Base-by-base conservation (phyloP, 2,888 invertebrate genomes). In the Cryptocephalus primarius region DNA sequence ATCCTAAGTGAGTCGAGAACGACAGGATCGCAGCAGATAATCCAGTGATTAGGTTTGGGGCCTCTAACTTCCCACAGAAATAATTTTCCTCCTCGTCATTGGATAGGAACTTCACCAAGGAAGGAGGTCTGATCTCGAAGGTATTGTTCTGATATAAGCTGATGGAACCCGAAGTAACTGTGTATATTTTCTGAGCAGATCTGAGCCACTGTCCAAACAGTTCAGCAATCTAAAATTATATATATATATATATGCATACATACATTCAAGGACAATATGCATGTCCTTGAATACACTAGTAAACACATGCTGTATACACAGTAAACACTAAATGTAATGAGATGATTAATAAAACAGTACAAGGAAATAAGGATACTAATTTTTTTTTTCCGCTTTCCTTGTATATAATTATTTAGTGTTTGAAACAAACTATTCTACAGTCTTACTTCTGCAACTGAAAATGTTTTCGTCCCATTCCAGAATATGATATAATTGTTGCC, bases 11-110 rank as follows among this genome's bases (percentile, higher is more conserved):
- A 43, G 62, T 52, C 48, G 64, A 64, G 47, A 63, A 69, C 4
- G 67, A 59, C 34, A 69, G 53, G 42, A 68, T 55, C 49, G 58
- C 59, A 31, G 69, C 67, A 22, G 63, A 59, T 42, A 70, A 53
- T 12, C 68, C 68, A 9, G 67, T 62, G 6, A 68, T 53, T 40
- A 69, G 54, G 53, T 70, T 70, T 1, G 70, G 70, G 2, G 61
- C 51, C 55, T 66, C 64, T 34, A 70, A 51, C 50, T 57, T 60
- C 9, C 49, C 47, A 49, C 56, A 62, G 33, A 49, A 44, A 39
- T 55, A 56, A 9, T 43, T 46, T 36, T 48, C 49, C 12, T 46
- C 44, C 10, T 49, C 22, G 22, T 22, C 45, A 34, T 56, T 58
- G 12, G 62, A 50, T n/a, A 69, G 48, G 10, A 50, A 52, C 48